Base-by-base conservation (phyloP, 2,888 invertebrate species). In the Amitus sp. region DNA sequence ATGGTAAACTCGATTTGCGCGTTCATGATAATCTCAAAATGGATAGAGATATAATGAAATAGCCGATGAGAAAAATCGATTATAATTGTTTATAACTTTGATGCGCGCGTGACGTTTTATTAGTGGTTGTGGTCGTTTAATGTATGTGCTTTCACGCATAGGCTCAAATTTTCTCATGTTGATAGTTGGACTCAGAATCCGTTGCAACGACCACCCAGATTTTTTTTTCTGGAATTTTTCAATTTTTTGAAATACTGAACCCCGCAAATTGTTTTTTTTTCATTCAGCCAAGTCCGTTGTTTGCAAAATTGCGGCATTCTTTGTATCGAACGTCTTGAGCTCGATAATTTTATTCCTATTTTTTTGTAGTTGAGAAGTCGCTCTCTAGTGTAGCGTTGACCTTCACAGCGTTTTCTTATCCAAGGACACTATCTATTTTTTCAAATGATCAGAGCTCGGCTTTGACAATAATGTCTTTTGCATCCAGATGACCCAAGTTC, bases 301-400 rank as follows among this genome's bases (percentile, higher is more conserved):
- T n/a, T 27, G 55, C 50, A 62, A 66, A n/a, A 74, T 69, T 10
- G 65, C 28, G 2, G 47, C 39, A 49, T 59, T 67, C 34, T 61
- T 63, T 1, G 73, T 71, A 12, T 61, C 70, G 10, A 71, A 65
- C 30, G 70, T 67, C 42, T 73, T 72, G 13, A 43, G 62, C 27
- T 73, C 73, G 17, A 43, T 12, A 6, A 49, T 13, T 6, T 69
- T 40, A 15, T 55, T 52, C 13, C 67, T 56, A 7, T 43, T 62
- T n/a, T 46, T 66, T 63, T 10, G 23, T 10, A 23, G 7, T 23
- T 23, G 7, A 3, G 7, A 5, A 23, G 4, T 23, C 23, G 7
- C 4, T 7, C 7, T 23, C 23, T 7, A 23, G 23, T 3, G 23
- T 23, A 7, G 23, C 7, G 23, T 23, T 23, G 7, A 23, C 23